These are phyloP conservation scores for Scrobipalpa atriplicella DNA, from an alignment of 2,888 invertebrate species.

Conservation along the genomic window DNA sequence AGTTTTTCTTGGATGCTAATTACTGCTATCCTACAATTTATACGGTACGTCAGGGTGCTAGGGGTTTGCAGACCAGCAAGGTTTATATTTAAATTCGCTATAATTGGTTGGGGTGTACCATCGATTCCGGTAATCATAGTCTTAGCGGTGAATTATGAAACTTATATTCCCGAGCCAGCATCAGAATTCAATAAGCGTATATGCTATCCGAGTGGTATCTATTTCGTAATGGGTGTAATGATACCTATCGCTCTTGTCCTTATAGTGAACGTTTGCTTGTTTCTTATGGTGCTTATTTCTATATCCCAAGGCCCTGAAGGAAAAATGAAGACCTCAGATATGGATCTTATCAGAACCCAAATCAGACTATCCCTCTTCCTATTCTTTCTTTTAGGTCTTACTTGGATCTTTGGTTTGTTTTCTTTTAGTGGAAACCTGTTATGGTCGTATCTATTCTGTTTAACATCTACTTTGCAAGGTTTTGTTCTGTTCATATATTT, in stretches of 20 bases:
- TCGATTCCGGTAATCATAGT: slow-evolving; percentile 77
- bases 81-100: slow-evolving; percentile 84
- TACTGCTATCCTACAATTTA: slow-evolving; percentile 86
- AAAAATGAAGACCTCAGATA: slow-evolving; percentile 68
- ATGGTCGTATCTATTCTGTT: slow-evolving; percentile 84
- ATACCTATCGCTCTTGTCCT: slow-evolving; percentile 80
- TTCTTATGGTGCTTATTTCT: slow-evolving; percentile 79
- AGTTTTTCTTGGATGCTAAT: slow-evolving; percentile 89
- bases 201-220: slow-evolving; percentile 81
- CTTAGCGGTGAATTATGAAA: slow-evolving; percentile 68
- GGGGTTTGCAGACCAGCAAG: slow-evolving; percentile 81
- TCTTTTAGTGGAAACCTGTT: slow-evolving; percentile 74
- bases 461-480: slow-evolving; percentile 84
- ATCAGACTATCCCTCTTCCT: slow-evolving; percentile 81
- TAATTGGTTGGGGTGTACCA: slow-evolving; percentile 86
- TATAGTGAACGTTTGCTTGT: slow-evolving; percentile 77
- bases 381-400: slow-evolving; percentile 83
- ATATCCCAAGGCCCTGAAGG: slow-evolving; percentile 78
- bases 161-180: slow-evolving; percentile 65
- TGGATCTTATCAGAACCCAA: slow-evolving; percentile 72
- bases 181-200: slow-evolving; percentile 48
- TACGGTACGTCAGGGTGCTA: slow-evolving; percentile 86
- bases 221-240: slow-evolving; percentile 74
- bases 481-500: slow-evolving; percentile 85
- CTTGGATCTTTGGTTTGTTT: slow-evolving; percentile 84